Evolutionary conservation across 2,113 vertebrate genomes (phyloP).

Genomic region (Sander lucioperca): DNA sequence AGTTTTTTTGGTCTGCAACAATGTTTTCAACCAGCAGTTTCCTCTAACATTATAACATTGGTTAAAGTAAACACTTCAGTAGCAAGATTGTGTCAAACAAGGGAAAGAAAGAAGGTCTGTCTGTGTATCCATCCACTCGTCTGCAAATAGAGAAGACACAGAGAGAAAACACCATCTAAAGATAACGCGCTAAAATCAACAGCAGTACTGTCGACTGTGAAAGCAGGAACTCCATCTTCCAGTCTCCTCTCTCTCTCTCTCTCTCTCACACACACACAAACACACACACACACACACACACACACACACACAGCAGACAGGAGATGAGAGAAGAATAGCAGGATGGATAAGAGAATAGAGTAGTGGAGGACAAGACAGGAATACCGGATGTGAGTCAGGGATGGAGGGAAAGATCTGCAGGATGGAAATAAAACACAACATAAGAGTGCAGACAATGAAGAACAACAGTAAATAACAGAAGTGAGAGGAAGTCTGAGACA

Average conservation of each 20-base stretch:
- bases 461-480: conserved; percentile 38
- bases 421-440: conserved; percentile 27
- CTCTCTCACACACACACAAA: not conserved
- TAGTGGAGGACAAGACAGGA: conserved; percentile 32
- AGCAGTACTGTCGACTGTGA: conserved; percentile 35
- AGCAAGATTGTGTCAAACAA: not conserved
- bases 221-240: conserved; percentile 56
- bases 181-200: conserved; percentile 60
- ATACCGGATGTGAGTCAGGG: conserved; percentile 63
- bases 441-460: conserved; percentile 23
- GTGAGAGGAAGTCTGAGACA: conserved; percentile 53
- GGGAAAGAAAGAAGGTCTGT: not conserved
- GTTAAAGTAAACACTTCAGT: not conserved
- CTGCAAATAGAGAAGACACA: conserved; percentile 30
- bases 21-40: not conserved
- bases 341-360: conserved; percentile 58
- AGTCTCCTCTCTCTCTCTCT: not conserved
- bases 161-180: conserved; percentile 33
- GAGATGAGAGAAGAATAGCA: conserved; percentile 53
- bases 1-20: not conserved
- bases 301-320: conserved; percentile 28
- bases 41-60: not conserved
- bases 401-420: conserved; percentile 54
- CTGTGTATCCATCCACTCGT: conserved; percentile 19
- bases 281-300: conserved; percentile 13